These are phyloP conservation scores for Mus caroli DNA, from an alignment of 2,797 vertebrate species.

Conservation along the genomic window DNA sequence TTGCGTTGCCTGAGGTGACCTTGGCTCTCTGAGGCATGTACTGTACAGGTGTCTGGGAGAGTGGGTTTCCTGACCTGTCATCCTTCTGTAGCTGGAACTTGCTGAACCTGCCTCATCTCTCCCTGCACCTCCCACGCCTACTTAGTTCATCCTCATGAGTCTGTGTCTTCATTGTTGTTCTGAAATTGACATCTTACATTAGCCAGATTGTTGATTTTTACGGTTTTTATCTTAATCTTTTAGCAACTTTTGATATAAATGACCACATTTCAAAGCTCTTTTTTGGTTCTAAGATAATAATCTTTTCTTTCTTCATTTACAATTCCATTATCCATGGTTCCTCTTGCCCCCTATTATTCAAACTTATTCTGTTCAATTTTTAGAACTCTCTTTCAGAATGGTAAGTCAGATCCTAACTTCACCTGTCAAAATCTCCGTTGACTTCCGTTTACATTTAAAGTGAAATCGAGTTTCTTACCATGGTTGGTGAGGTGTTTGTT, in stretches of 20 bases:
- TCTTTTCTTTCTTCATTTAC: conserved; percentile 16
- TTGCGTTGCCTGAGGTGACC: background rate
- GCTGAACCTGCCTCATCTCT: conserved; percentile 6
- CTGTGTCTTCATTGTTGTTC: background rate
- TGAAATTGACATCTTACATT: conserved; percentile 29
- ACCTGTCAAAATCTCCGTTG: background rate
- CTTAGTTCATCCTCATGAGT: conserved; percentile 17
- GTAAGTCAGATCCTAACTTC: conserved; percentile 38
- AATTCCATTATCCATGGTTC: background rate
- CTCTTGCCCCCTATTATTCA: background rate
- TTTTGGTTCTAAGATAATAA: background rate
- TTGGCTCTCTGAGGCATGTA: background rate
- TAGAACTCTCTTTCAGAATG: conserved; percentile 39
- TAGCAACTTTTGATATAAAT: conserved; percentile 28
- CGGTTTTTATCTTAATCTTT: conserved; percentile 16
- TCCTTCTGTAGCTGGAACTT: background rate
- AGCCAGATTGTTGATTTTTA: conserved; percentile 15
- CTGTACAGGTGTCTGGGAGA: background rate
- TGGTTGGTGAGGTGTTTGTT: background rate
- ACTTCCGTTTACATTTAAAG: conserved; percentile 50
- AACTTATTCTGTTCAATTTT: conserved; percentile 36
- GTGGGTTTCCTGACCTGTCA: background rate
- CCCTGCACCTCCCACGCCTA: background rate
- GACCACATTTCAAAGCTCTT: background rate
- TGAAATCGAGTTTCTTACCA: conserved; percentile 46